phyloP scores from a whole-genome alignment of 2,888 invertebrate species.

The Gastracanthus pulcherrimus region DNA sequence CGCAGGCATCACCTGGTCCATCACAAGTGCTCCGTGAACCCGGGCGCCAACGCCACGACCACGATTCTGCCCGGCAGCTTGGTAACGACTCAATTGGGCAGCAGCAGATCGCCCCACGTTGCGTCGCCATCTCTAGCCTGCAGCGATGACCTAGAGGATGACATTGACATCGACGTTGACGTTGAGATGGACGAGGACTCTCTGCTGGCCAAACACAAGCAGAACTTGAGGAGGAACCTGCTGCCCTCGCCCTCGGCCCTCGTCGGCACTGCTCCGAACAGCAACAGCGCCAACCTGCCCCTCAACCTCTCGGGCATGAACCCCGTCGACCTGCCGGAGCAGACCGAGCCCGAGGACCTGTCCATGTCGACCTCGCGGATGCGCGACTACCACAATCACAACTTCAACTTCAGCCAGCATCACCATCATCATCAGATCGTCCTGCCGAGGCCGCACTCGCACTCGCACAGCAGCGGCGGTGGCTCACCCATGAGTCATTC shows the following conservation, averaged over 20 bases:
- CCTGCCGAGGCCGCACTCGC: conserved; percentile 68
- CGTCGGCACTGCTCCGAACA: conserved; percentile 77
- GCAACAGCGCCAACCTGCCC: conserved; percentile 79
- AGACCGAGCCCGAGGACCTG: conserved; percentile 94
- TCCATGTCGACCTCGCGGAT: conserved; percentile 79
- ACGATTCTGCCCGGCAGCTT: conserved; percentile 65
- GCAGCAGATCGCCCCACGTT: conserved; percentile 53
- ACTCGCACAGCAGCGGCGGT: conserved; percentile 78
- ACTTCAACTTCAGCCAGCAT: background rate
- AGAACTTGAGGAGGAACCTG: background rate
- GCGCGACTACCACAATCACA: conserved; percentile 7
- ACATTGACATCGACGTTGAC: conserved; percentile 73
- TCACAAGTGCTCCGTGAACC: conserved; percentile 84
- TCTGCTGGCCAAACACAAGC: conserved; percentile 17
- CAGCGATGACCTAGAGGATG: conserved; percentile 69
- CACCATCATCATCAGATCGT: background rate
- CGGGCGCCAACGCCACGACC: conserved; percentile 54
- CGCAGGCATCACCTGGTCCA: conserved; percentile 92
- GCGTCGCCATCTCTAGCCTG: conserved; percentile 68
- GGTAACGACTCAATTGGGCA: conserved; percentile 67
- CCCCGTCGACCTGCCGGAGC: conserved; percentile 82
- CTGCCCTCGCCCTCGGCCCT: conserved; percentile 67
- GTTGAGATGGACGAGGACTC: conserved; percentile 75
- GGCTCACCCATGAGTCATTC: conserved; percentile 78
- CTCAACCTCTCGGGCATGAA: conserved; percentile 79